Evolutionary conservation across 2,888 invertebrate genomes (phyloP), one percentile per base, ranked within the genome.

Genomic region (Phengaris arion): DNA sequence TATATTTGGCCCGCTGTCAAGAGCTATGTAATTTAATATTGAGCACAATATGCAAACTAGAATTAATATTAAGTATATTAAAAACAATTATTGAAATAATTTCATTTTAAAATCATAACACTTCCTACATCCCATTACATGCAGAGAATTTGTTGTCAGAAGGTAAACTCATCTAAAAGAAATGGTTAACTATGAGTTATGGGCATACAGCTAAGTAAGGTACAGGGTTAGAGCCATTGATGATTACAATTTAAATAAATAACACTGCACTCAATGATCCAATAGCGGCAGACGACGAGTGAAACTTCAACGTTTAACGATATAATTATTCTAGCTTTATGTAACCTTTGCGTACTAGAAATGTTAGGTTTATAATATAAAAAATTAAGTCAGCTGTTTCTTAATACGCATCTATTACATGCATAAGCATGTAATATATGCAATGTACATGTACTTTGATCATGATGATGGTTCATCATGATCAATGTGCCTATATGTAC

Each of bases 1-100:
- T 86, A 84, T 85, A 87, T 82, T 87, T 91, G 92, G 92, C 90
- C 76, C 76, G 79, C 85, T 87, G 88, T 85, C 90, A 89, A 87
- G 83, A 86, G 86, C 87, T 85, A 84, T 80, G 84, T 90, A 90
- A 90, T 72, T 35, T 72, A 52, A 72, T 72, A 72, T 72, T 52
- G 10, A 54, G 51, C 22, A 64, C 9, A 51, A 52, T 35, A 52
- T 22, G 35, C 22, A 72, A 72, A 54, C 54, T 22, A 72, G 13
- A 72, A 35, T 35, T 7, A 54, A 72, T 69, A 48, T 4, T 46
- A n/a, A 22, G 22, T 22, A 22, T 22, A 22, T 0, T 15, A 15
- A 15, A 12, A 22, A 72, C 13, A 12, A 45, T 72, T 54, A 35
- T 35, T 35, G 0, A 15, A 64, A 64, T 12, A 45, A 64, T 15